phyloP scores from a whole-genome alignment of 2,113 vertebrate genomes.

The Riparia riparia region DNA sequence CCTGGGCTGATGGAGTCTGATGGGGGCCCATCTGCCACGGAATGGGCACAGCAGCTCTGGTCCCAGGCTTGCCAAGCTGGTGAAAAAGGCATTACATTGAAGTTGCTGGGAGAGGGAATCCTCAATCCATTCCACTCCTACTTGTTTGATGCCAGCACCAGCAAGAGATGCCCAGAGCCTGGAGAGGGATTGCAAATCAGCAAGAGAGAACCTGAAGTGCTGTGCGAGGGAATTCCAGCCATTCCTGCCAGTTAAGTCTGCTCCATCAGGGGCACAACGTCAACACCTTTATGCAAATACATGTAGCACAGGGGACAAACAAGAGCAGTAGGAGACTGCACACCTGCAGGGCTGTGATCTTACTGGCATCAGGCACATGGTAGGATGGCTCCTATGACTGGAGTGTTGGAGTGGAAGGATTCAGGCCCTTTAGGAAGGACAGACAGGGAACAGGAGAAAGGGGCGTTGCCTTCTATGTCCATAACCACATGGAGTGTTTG shows the following conservation, averaged over 20 bases:
- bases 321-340: background rate
- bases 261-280: background rate
- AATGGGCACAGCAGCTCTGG: background rate
- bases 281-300: fast-evolving
- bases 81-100: background rate
- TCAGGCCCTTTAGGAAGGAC: background rate
- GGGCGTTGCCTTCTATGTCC: background rate
- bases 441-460: background rate
- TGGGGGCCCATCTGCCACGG: background rate
- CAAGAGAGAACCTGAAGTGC: background rate
- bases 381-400: background rate
- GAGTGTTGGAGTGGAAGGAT: background rate
- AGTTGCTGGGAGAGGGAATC: background rate
- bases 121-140: background rate
- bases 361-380: background rate
- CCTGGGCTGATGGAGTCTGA: background rate
- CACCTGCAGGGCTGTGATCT: background rate
- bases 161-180: background rate
- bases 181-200: background rate
- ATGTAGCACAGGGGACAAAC: background rate
- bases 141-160: background rate
- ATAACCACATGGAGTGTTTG: background rate
- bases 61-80: background rate
- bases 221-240: background rate
- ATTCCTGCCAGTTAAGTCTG: background rate